These are phyloP conservation scores for Microtus oregoni DNA, from an alignment of 2,113 vertebrate genomes.

Conservation along the genomic window DNA sequence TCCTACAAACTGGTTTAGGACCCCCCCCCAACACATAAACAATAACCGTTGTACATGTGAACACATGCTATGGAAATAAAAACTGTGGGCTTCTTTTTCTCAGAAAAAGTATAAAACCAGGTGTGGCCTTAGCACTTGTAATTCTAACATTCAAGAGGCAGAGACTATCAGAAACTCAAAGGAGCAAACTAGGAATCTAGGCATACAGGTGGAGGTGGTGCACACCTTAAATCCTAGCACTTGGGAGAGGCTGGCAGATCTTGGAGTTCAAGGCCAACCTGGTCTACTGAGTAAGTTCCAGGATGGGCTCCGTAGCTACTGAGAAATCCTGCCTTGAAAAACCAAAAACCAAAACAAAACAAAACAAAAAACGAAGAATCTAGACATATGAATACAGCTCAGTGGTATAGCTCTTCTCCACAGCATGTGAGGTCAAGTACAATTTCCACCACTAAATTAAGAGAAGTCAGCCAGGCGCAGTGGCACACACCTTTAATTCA, in stretches of 20 bases:
- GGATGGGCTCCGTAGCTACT: too few relatives aligned
- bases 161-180: neutral
- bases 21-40: too few relatives aligned
- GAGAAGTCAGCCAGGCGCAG: neutral
- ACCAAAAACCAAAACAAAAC: too few relatives aligned
- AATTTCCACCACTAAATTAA: neutral
- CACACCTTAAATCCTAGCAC: too few relatives aligned
- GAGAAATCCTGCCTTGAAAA: too few relatives aligned
- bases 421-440: neutral
- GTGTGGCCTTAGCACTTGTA: neutral
- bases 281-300: too few relatives aligned
- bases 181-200: neutral
- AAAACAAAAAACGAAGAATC: too few relatives aligned
- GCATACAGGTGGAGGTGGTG: too few relatives aligned
- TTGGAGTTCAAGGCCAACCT: too few relatives aligned
- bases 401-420: neutral
- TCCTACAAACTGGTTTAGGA: neutral
- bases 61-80: neutral
- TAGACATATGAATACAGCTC: neutral
- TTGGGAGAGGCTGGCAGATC: too few relatives aligned
- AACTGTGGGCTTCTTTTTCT: neutral
- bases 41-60: neutral
- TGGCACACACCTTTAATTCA: neutral
- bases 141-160: neutral
- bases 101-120: neutral